Conservation (phyloP, 2,113 vertebrate species). For the Amphiprion percula region DNA sequence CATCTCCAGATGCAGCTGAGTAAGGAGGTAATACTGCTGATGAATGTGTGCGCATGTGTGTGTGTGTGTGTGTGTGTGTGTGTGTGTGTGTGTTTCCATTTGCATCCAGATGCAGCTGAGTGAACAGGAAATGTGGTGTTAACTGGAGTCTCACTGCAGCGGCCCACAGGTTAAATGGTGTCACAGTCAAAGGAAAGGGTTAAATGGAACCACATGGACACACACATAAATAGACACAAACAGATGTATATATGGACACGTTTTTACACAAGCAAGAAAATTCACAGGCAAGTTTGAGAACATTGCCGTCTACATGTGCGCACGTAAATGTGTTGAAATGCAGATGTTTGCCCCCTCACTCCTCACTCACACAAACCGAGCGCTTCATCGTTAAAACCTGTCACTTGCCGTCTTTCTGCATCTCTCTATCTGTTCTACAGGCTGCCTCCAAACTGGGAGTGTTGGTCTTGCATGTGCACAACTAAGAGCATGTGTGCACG, state of each 20-base stretch:
- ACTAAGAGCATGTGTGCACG: neutral
- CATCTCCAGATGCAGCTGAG: conserved; percentile 50
- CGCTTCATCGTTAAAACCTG: neutral
- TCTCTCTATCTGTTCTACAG: conserved; percentile 26
- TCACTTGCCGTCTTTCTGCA: conserved; percentile 1
- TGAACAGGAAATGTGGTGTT: conserved; percentile 78
- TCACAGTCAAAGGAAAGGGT: conserved; percentile 78
- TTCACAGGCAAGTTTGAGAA: conserved; percentile 2
- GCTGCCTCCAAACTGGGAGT: neutral
- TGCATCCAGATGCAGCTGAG: conserved; percentile 73
- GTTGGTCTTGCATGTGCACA: conserved; percentile 3
- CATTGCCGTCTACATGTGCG: neutral
- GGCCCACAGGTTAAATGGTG: conserved; percentile 77
- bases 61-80: conserved; percentile 10
- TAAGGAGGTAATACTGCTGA: conserved; percentile 36
- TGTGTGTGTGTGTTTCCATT: conserved; percentile 14
- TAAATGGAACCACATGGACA: conserved; percentile 80
- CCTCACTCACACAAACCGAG: neutral
- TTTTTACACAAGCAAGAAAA: conserved; percentile 38
- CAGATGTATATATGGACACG: conserved; percentile 50
- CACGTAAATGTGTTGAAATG: conserved; percentile 29
- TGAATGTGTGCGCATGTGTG: conserved; percentile 12
- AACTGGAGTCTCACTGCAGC: conserved; percentile 72
- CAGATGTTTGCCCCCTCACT: conserved; percentile 13
- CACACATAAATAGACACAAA: conserved; percentile 22